Conservation (phyloP, 2,797 vertebrate genomes). For the Ispidina picta region DNA sequence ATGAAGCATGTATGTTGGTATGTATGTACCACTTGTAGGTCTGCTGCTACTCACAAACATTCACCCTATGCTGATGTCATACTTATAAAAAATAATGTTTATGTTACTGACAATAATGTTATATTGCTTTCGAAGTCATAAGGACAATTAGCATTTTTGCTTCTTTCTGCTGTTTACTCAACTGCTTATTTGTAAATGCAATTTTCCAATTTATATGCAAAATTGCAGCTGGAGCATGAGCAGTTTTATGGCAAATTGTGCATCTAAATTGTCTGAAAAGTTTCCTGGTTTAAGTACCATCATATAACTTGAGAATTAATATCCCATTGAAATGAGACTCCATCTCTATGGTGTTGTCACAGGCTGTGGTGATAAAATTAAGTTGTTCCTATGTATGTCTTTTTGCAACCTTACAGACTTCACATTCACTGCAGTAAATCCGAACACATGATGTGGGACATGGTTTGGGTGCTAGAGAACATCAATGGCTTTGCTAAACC, state of each 20-base stretch:
- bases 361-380: background rate
- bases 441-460: background rate
- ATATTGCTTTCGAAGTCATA: background rate
- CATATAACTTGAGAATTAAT: background rate
- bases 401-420: background rate
- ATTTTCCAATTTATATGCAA: conserved; percentile 17
- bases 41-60: background rate
- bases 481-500: background rate
- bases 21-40: background rate
- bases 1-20: background rate
- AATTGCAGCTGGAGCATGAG: conserved; percentile 8
- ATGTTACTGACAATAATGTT: background rate
- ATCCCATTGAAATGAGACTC: background rate
- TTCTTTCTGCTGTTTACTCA: conserved; percentile 21
- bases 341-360: background rate
- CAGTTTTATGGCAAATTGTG: conserved; percentile 7
- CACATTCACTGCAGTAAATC: background rate
- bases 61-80: background rate
- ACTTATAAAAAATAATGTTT: background rate
- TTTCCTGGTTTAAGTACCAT: background rate
- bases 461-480: background rate
- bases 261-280: conserved; percentile 7
- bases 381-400: background rate
- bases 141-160: background rate
- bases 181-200: conserved; percentile 26